Evolutionary conservation across 2,113 vertebrate genomes (phyloP).

Genomic region (Malurus elegans): DNA sequence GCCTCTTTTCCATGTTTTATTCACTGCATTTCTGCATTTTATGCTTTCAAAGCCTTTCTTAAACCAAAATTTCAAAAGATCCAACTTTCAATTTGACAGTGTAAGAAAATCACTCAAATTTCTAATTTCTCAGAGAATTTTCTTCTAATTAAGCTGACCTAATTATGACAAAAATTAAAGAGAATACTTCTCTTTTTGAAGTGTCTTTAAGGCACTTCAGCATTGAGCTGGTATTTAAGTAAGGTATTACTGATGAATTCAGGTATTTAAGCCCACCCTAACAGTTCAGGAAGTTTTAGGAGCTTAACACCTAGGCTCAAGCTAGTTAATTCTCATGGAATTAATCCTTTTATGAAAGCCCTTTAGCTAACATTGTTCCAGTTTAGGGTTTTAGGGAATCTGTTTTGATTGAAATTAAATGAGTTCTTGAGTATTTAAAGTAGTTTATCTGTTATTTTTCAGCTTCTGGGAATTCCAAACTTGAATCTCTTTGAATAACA

Average conservation of each 20-base stretch:
- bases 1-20: not conserved
- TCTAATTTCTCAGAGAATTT: not conserved
- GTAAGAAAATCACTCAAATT: not conserved
- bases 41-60: not conserved
- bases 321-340: not conserved
- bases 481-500: not conserved
- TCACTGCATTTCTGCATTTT: not conserved
- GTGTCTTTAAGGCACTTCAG: not conserved
- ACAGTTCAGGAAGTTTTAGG: not conserved
- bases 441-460: slow-evolving; percentile 9
- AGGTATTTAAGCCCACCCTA: not conserved
- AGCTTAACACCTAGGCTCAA: not conserved
- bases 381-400: not conserved
- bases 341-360: slow-evolving; percentile 24
- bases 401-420: slow-evolving; percentile 20
- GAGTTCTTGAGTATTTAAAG: not conserved
- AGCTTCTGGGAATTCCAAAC: not conserved
- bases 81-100: not conserved
- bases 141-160: not conserved
- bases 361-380: slow-evolving; percentile 10
- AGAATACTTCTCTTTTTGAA: not conserved
- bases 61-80: not conserved
- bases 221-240: not conserved
- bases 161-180: not conserved
- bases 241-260: not conserved